These are phyloP conservation scores for Drosophila suzukii DNA, from an alignment of 1,140 invertebrate species.

Conservation along the genomic window DNA sequence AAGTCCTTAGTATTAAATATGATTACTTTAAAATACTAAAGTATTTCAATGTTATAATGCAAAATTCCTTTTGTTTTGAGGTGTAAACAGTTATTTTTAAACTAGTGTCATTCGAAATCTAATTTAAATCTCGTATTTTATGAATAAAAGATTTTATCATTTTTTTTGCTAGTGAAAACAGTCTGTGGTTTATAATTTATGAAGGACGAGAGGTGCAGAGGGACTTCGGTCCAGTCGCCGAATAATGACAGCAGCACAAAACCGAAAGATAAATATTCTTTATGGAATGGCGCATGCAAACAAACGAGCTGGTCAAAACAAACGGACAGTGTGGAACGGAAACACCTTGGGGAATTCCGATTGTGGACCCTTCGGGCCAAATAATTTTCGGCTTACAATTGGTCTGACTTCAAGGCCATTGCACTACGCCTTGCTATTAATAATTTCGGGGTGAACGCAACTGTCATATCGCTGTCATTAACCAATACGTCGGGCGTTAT, in stretches of 20 bases:
- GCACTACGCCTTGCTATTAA: background rate
- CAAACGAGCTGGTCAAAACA: constrained; percentile 25
- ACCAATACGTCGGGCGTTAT: constrained; percentile 17
- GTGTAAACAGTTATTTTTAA: too few relatives aligned
- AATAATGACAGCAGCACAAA: constrained; percentile 66
- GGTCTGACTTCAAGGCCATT: constrained; percentile 3
- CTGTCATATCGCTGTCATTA: constrained; percentile 23
- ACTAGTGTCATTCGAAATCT: too few relatives aligned
- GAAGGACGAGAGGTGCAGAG: constrained; percentile 22
- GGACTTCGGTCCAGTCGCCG: constrained; percentile 60
- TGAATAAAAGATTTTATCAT: too few relatives aligned
- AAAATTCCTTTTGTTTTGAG: too few relatives aligned
- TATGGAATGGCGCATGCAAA: constrained; percentile 48
- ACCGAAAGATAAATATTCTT: constrained; percentile 56
- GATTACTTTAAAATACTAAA: too few relatives aligned
- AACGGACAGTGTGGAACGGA: constrained; percentile 1
- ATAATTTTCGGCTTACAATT: constrained; percentile 31
- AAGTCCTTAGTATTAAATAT: too few relatives aligned
- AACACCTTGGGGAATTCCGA: constrained; percentile 29
- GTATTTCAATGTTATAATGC: too few relatives aligned
- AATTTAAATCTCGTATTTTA: too few relatives aligned
- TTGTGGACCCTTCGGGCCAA: constrained; percentile 13
- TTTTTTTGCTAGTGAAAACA: background rate
- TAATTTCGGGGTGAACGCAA: constrained; percentile 6
- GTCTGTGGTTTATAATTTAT: constrained; percentile 55